phyloP scores from a whole-genome alignment of 2,797 vertebrate genomes.

The Labeo calbasu region DNA sequence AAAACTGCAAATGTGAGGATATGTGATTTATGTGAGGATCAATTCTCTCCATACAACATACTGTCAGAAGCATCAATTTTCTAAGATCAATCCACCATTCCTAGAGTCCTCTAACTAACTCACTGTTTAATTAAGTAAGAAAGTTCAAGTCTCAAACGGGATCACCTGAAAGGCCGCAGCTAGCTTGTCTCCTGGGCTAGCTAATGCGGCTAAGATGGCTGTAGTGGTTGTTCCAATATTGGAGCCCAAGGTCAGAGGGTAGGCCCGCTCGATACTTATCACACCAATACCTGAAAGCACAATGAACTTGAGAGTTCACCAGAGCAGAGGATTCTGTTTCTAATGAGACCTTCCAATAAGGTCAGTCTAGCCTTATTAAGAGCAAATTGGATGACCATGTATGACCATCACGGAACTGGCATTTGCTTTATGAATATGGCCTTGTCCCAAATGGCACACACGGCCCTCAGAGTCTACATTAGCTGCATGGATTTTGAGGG shows the following conservation, averaged over 20 bases:
- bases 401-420: neutral
- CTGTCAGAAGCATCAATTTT: neutral
- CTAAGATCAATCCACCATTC: constrained; percentile 10
- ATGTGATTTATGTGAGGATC: neutral
- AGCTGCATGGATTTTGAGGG: neutral
- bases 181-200: constrained; percentile 78
- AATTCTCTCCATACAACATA: neutral
- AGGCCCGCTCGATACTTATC: constrained; percentile 79
- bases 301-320: neutral
- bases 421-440: neutral
- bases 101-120: neutral
- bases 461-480: neutral
- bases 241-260: constrained; percentile 79
- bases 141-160: neutral
- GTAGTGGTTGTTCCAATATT: constrained; percentile 82
- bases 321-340: neutral
- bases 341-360: constrained; percentile 16
- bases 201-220: constrained; percentile 76
- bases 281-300: constrained; percentile 75
- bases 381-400: constrained; percentile 17
- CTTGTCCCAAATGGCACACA: neutral
- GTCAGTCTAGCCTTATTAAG: neutral
- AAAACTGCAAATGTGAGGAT: neutral
- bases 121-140: neutral
- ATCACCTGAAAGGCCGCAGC: constrained; percentile 77